Conservation (phyloP, 2,113 vertebrate genomes). For the Uria lomvia region DNA sequence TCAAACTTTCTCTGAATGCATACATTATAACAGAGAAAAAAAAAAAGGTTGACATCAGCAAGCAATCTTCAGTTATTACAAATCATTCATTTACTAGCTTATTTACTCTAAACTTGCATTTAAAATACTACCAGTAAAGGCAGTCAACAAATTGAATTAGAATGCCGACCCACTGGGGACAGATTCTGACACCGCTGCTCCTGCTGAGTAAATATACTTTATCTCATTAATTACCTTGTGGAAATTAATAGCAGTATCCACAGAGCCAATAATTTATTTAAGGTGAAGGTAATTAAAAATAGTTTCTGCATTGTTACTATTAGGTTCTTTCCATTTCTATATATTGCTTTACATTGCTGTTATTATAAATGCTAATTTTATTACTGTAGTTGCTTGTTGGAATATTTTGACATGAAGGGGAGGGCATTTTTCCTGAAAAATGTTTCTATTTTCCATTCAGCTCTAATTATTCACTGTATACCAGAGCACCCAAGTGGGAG, state of each 20-base stretch:
- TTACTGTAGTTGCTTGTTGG: background rate
- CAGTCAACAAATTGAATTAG: background rate
- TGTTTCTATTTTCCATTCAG: background rate
- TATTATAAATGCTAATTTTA: background rate
- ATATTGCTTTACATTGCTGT: background rate
- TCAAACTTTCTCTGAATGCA: background rate
- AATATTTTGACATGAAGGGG: background rate
- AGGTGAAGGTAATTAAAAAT: background rate
- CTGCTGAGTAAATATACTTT: background rate
- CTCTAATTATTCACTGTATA: conserved; percentile 37
- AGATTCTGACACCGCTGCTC: background rate
- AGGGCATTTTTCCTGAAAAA: background rate
- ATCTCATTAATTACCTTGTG: background rate
- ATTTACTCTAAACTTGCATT: background rate
- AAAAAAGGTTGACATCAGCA: background rate
- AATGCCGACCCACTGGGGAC: background rate
- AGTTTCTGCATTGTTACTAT: background rate
- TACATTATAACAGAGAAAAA: background rate
- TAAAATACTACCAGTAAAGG: background rate
- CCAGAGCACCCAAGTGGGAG: background rate
- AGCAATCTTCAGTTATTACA: background rate
- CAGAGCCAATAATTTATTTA: background rate
- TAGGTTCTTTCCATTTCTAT: background rate
- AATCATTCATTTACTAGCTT: background rate
- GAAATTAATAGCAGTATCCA: background rate